Evolutionary conservation across 2,113 vertebrate genomes (phyloP).

Genomic region (Eleginops maclovinus): DNA sequence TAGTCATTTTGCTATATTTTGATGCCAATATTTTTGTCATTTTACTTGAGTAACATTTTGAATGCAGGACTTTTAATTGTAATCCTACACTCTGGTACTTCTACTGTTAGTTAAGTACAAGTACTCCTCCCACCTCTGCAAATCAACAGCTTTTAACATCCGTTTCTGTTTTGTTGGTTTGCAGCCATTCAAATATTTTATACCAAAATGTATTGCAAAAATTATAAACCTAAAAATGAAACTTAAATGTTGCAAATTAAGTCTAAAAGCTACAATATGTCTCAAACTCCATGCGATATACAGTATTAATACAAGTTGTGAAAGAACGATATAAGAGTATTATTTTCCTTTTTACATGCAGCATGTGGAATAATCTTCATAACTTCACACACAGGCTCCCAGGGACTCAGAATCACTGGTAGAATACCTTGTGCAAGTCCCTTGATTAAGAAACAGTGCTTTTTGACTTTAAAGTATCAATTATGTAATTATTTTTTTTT

Average conservation of each 20-base stretch:
- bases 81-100: no score
- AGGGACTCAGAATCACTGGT: not conserved
- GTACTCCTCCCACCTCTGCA: no score
- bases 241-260: not conserved
- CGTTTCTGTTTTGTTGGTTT: not conserved
- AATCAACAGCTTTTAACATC: no score
- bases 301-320: not conserved
- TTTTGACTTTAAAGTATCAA: not conserved
- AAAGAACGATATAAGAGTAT: not conserved
- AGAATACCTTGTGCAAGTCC: not conserved
- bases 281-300: not conserved
- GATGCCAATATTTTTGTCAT: no score
- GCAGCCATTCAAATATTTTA: not conserved
- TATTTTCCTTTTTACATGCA: not conserved
- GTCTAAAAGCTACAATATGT: not conserved
- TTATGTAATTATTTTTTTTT: no score
- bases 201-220: no score
- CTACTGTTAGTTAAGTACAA: not conserved
- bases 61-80: no score
- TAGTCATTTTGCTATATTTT: no score
- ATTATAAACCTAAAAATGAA: not conserved
- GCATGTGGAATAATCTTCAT: constrained; percentile 1
- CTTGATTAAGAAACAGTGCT: not conserved
- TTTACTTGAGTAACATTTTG: no score
- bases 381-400: not conserved